Conservation (phyloP, 2,888 invertebrate species). For the Drosophila histrio region DNA sequence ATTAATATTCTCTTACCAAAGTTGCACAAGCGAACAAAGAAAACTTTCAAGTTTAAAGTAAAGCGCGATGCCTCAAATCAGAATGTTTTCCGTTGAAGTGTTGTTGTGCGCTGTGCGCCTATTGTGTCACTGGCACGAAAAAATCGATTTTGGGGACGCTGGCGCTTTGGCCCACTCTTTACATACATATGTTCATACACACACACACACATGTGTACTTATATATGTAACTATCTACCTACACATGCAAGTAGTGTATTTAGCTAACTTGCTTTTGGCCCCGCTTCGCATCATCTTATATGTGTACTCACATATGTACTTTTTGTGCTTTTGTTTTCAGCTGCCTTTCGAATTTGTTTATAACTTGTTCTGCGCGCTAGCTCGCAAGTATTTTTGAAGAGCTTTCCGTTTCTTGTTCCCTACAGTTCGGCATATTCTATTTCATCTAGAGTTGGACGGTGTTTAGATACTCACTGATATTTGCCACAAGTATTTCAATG, state of each 20-base stretch:
- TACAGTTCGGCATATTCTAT: slow-evolving; percentile 24
- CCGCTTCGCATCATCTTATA: slow-evolving; percentile 42
- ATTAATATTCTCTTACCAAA: slow-evolving; percentile 24
- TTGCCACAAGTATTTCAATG: too few relatives aligned
- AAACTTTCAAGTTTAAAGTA: slow-evolving; percentile 2
- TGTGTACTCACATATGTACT: background rate
- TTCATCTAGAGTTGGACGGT: too few relatives aligned
- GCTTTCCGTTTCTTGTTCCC: slow-evolving; percentile 38
- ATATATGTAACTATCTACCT: background rate
- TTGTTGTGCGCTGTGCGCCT: slow-evolving; percentile 39
- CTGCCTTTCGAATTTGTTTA: slow-evolving; percentile 74
- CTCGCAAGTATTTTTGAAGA: slow-evolving; percentile 22
- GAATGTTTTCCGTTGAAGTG: slow-evolving; percentile 10
- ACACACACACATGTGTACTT: background rate
- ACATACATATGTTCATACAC: slow-evolving; percentile 11
- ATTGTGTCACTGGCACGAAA: slow-evolving; percentile 66
- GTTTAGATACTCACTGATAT: too few relatives aligned
- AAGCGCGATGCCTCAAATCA: slow-evolving; percentile 3
- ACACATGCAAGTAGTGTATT: slow-evolving; percentile 27
- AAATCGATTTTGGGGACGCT: slow-evolving; percentile 69
- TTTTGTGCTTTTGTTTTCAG: slow-evolving; percentile 48
- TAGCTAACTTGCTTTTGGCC: slow-evolving; percentile 27
- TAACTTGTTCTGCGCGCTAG: slow-evolving; percentile 62
- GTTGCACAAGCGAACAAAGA: background rate
- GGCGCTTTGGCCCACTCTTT: slow-evolving; percentile 47